Percentiles rank a stretch among this genome's conserved stretches.
These are phyloP conservation scores for Chrysodeixis includens DNA, from an alignment of 2,888 invertebrate species.

Conservation along the genomic window DNA sequence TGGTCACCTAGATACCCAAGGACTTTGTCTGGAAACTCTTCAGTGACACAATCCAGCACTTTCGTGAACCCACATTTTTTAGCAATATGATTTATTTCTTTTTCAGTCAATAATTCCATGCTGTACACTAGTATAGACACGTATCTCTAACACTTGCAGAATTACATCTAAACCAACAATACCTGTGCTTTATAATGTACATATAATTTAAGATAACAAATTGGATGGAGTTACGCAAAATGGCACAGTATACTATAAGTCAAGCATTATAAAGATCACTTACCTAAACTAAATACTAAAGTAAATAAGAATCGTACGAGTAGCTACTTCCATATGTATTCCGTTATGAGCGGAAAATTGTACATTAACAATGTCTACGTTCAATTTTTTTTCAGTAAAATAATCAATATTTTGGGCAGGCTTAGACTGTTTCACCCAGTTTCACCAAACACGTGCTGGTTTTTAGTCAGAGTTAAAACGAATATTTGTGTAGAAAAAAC, in stretches of 20 bases:
- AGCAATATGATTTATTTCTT: constrained; percentile 70
- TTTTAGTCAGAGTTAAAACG: no score
- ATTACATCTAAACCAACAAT: constrained; percentile 25
- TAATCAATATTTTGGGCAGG: no score
- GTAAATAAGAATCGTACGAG: no score
- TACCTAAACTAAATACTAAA: no score
- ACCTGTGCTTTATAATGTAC: constrained; percentile 24
- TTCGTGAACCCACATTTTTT: constrained; percentile 62
- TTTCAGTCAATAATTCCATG: constrained; percentile 70
- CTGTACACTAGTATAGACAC: background rate
- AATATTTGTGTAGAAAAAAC: no score
- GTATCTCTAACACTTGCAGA: constrained; percentile 17
- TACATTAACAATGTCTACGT: no score
- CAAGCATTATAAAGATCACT: constrained; percentile 10
- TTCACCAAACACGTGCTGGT: no score
- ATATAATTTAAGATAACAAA: constrained; percentile 16
- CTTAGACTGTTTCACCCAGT: no score
- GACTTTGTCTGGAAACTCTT: constrained; percentile 71
- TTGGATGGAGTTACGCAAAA: constrained; percentile 25
- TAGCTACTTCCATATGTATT: no score
- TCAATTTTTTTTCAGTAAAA: no score
- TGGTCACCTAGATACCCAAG: constrained; percentile 83
- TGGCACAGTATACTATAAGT: constrained; percentile 12
- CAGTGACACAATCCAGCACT: constrained; percentile 66
- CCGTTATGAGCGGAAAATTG: no score